Evolutionary conservation across 2,113 vertebrate genomes (phyloP), one percentile per base, ranked within the genome.

Genomic region (Phalacrocorax brasilianus): DNA sequence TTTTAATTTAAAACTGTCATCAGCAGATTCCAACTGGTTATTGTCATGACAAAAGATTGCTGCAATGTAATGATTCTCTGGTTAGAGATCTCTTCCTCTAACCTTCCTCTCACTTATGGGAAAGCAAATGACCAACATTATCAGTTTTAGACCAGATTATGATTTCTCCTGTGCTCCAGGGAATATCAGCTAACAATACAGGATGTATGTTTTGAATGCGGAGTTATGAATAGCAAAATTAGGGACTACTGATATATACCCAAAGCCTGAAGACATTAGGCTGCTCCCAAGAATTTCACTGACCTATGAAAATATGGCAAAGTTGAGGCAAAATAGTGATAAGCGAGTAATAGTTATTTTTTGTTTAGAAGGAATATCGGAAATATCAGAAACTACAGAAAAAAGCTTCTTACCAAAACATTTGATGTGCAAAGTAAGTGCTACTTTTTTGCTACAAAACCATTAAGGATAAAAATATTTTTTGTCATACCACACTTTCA

Each of bases 1-100:
- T 77, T 93, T 90, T 90, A 85, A 93, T 91, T 96, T 91, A 76
- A 70, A 85, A 85, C 55, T 74, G 22, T 44, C 77, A 89, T 28
- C 58, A 66, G 33, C 24, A 89, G 74, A 91, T 70, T 85, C 40
- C 33, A 90, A 85, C 91, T 65, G 30, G 47, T 67, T 90, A 83
- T 20, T 19, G 35, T 79, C 32, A 68, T 52, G 30, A 77, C 35
- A 85, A 44, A 77, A 55, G 44, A 32, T 1, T 72, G 70, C 35
- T 88, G 26, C 10, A 76, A 88, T 4, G 8, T 55, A 68, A 63
- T 21, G 17, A 10, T 77, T 62, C 74, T 83, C 40, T 82, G 13
- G 9, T 70, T 63, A 86, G 65, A 94, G 89, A 86, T 78, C 28
- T 14, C n/a, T 73, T 66, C 22, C 16, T 71, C 38, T 82, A 67